Base-by-base conservation (phyloP, 2,888 invertebrate genomes). In the Ariolimax columbianus region DNA sequence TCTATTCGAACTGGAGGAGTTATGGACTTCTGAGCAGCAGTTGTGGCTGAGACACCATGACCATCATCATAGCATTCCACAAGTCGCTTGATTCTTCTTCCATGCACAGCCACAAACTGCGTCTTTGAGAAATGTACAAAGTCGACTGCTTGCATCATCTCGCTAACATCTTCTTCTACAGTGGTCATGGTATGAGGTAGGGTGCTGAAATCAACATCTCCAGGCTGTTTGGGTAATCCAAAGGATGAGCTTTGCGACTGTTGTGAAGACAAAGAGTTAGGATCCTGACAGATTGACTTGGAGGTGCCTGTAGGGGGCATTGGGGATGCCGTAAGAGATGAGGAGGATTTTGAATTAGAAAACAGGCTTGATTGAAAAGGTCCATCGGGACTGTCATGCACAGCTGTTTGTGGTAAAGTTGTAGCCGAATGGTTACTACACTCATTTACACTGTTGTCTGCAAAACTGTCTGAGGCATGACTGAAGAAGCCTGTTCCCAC, bases 21-120 rank as follows among this genome's bases (percentile, higher is more conserved):
- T n/a, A 89, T 89, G 66, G 89, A 89, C 77, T 89, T 89, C 78
- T 89, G 89, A n/a, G 89, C 88, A n/a, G 89, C 89, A 19, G 88
- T 88, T 36, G 89, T 89, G 17, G 89, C 89, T 0, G 89, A 88
- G 23, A 89, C 88, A 17, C 89, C 89, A 59, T 88, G 86, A 3
- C 89, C 89, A 72, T 89, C 89, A 68, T 89, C 89, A 51, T 86
- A 88, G 63, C 87, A 88, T 73, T 89, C 89, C 75, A 89, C 47
- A 63, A 89, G 88, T 9, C 89, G 86, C 66, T 88, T 89, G 66
- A 89, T 87, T 55, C 88, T 86, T 33, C 88, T 86, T 47, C 86
- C 88, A 59, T 88, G 87, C 3, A 86, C 83, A 14, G 86, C 86
- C 33, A 89, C 86, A 83, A 89, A 89, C 82, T 87, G 87, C 1